These are phyloP conservation scores for Hirtodrosophila alboralis DNA, from an alignment of 2,888 invertebrate genomes.

Conservation along the genomic window DNA sequence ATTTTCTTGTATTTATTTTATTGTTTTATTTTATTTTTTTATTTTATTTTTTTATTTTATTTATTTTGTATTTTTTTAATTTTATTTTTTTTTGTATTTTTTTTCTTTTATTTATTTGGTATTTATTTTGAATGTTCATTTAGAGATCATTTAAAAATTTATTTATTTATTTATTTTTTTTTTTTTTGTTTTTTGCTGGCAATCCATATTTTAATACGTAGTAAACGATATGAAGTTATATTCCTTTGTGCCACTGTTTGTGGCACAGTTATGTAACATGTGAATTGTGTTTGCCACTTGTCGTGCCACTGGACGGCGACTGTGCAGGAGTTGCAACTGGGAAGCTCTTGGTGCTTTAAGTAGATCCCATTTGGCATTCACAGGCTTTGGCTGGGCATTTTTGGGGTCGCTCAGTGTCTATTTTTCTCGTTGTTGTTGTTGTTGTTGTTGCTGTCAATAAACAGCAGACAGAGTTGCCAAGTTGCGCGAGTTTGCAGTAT, in stretches of 20 bases:
- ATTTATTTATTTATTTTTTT: too few relatives aligned
- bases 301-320: conserved; percentile 38
- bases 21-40: too few relatives aligned
- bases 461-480: conserved; percentile 74
- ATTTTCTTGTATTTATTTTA: too few relatives aligned
- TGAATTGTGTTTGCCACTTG: conserved; percentile 46
- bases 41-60: too few relatives aligned
- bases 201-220: too few relatives aligned
- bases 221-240: too few relatives aligned
- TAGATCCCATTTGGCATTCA: conserved; percentile 71
- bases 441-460: conserved; percentile 63
- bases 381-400: conserved; percentile 59
- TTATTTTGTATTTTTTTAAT: too few relatives aligned
- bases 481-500: conserved; percentile 50
- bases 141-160: too few relatives aligned
- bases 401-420: conserved; percentile 60
- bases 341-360: conserved; percentile 36
- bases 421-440: conserved; percentile 26
- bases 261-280: conserved; percentile 50
- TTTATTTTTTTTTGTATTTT: too few relatives aligned
- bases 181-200: too few relatives aligned
- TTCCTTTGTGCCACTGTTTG: not conserved
- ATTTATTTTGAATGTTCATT: too few relatives aligned
- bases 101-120: too few relatives aligned
- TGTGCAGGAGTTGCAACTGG: not conserved